phyloP scores from a whole-genome alignment of 2,888 invertebrate species.

The Heteropelma amictum region DNA sequence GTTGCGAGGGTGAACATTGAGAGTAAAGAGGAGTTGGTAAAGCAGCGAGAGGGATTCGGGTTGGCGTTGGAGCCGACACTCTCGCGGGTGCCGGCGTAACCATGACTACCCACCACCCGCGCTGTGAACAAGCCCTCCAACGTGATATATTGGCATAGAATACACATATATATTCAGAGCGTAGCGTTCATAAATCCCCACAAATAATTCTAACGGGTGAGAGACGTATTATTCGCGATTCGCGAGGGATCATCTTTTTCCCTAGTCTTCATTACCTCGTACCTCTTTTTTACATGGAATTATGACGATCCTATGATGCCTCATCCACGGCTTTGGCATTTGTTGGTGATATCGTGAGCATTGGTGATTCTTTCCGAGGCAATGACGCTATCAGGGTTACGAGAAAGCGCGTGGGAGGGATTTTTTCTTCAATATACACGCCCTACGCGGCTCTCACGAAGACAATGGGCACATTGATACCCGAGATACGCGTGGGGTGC shows the following conservation, averaged over 20 bases:
- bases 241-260: background rate
- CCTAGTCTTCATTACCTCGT: background rate
- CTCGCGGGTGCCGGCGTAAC: conserved; percentile 82
- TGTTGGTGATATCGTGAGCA: no score
- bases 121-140: conserved; percentile 76
- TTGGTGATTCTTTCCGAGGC: no score
- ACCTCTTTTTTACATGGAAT: background rate
- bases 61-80: conserved; percentile 81
- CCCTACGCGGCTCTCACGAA: no score
- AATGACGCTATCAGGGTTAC: background rate
- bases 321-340: no score
- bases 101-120: conserved; percentile 80
- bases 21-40: conserved; percentile 62
- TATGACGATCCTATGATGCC: background rate
- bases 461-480: conserved; percentile 25
- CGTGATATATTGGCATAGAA: conserved; percentile 64
- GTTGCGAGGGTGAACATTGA: conserved; percentile 52
- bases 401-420: background rate
- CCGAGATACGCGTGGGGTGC: conserved; percentile 11
- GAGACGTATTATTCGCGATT: conserved; percentile 20
- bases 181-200: conserved; percentile 56
- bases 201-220: conserved; percentile 63
- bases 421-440: no score
- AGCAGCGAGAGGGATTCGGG: conserved; percentile 77
- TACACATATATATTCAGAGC: conserved; percentile 5